Evolutionary conservation across 2,113 vertebrate species (phyloP).

Genomic region (Phaethon lepturus): DNA sequence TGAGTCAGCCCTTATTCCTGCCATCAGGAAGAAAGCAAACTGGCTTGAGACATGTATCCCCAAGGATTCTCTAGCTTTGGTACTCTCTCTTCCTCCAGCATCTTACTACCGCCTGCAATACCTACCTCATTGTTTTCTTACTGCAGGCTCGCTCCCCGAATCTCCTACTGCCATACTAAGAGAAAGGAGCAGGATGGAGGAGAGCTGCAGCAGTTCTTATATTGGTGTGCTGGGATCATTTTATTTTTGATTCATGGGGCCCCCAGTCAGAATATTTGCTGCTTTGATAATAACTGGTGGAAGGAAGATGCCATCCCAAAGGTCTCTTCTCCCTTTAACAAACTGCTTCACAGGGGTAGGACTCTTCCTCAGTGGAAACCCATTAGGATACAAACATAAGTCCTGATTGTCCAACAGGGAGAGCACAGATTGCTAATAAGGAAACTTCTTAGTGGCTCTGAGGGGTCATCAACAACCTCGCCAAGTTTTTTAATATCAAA

Average conservation of each 20-base stretch:
- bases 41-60: neutral
- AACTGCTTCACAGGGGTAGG: neutral
- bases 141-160: neutral
- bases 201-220: neutral
- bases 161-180: neutral
- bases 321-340: conserved; percentile 7
- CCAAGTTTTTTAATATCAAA: neutral
- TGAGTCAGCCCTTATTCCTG: neutral
- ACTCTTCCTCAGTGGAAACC: neutral
- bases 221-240: neutral
- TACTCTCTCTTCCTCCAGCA: neutral
- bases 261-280: neutral
- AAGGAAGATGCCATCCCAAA: neutral
- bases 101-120: neutral
- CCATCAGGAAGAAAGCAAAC: neutral
- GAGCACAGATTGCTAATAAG: neutral
- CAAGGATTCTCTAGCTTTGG: neutral
- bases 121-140: neutral
- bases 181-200: neutral
- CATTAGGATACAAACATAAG: neutral
- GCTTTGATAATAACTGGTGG: neutral
- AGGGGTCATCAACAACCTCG: neutral
- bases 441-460: neutral
- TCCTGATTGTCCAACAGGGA: neutral
- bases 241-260: neutral